phyloP scores from a whole-genome alignment of 2,797 vertebrate genomes.

The Echeneis naucrates region DNA sequence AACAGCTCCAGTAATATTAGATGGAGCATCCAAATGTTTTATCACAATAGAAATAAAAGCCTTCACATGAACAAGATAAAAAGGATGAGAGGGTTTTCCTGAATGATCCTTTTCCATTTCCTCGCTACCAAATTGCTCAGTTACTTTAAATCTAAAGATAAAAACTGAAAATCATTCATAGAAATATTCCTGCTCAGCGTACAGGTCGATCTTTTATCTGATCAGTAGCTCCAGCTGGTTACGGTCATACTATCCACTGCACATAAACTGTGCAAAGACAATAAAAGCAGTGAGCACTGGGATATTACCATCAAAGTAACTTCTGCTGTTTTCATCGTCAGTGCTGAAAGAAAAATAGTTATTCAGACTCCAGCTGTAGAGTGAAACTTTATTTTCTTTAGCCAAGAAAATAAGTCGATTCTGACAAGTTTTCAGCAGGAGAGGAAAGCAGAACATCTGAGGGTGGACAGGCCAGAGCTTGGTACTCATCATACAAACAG shows the following conservation, averaged over 20 bases:
- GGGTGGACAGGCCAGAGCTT: conserved; percentile 1
- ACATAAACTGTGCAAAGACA: no score
- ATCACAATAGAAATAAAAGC: neutral
- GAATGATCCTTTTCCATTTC: neutral
- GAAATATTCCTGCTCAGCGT: no score
- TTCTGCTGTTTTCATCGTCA: neutral
- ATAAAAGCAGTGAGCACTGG: neutral
- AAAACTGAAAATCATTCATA: neutral
- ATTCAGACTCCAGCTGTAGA: no score
- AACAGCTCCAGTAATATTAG: conserved; percentile 20
- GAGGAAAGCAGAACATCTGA: conserved; percentile 2
- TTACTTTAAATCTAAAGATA: neutral
- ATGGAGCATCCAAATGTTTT: conserved; percentile 16
- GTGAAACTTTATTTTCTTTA: neutral
- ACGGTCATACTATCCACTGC: no score
- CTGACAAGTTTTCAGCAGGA: neutral
- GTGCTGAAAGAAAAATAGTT: no score
- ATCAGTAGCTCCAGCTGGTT: no score
- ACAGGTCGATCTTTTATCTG: no score
- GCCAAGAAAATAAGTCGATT: neutral
- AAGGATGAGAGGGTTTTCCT: neutral
- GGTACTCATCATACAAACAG: conserved; percentile 27
- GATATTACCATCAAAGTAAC: neutral
- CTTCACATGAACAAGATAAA: neutral
- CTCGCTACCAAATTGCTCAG: neutral